Base-by-base conservation (phyloP, 2,797 vertebrate species). In the Remorina albescens region DNA sequence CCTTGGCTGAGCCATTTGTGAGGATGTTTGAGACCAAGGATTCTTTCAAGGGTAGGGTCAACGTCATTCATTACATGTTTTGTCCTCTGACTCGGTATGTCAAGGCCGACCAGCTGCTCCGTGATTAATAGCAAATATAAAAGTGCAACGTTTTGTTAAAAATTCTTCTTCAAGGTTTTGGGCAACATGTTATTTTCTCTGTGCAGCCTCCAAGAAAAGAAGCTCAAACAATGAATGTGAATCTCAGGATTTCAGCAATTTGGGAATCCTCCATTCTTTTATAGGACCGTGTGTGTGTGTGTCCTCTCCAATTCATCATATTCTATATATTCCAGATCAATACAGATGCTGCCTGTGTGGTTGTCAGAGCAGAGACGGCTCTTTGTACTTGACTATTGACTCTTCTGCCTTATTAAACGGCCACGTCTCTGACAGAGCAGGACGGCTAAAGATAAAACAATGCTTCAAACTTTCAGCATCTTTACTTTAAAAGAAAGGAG, bases 81-180 rank as follows among this genome's bases (percentile, higher is more conserved):
- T 80, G 86, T 90, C 80, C 83, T 19, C 77, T 71, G 37, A 37
- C 58, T 63, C 53, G 73, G 60, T 67, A 80, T 78, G 80, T 89
- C 88, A 90, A 89, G 91, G 90, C 59, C 82, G 34, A 60, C 47
- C 90, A 92, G 86, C 84, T 86, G 85, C 60, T 65, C 41, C 10
- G 2, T 8, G 49, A 84, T 76, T 57, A 41, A 81, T 54, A 57
- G 53, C 16, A 83, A 84, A 83, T 53, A 67, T 55, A 78, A 74
- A 84, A 75, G 30, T 60, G 70, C 30, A 11, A 76, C 63, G 81
- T 66, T 85, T 80, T 73, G 25, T 26, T 3, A 23, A 76, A 83
- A 83, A 79, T 51, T 61, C 36, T 50, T 78, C 60, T 51, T 47
- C 71, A 71, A 79, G 71, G 80, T 82, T 83, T 81, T 59, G 9